These are phyloP conservation scores for Oscheius sp. DNA, from an alignment of 1,140 invertebrate species.

Conservation along the genomic window DNA sequence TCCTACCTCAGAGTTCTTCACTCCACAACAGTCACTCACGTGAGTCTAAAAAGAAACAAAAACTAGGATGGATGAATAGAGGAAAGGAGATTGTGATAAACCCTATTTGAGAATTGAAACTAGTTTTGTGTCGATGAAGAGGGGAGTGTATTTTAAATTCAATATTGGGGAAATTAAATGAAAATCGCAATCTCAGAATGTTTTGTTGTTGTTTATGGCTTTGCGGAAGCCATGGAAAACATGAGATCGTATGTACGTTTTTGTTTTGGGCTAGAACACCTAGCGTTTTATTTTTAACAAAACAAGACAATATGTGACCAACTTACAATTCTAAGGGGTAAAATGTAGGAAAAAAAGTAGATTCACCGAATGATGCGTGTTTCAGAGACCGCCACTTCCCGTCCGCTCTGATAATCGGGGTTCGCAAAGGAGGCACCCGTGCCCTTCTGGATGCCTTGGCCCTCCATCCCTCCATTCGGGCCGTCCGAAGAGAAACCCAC, in stretches of 20 bases:
- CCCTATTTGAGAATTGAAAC: background rate
- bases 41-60: background rate
- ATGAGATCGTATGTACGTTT: background rate
- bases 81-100: background rate
- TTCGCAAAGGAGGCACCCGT: slow-evolving; percentile 64
- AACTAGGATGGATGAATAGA: background rate
- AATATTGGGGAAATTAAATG: no score
- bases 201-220: background rate
- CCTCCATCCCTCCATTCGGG: slow-evolving; percentile 62
- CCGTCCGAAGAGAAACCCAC: slow-evolving; percentile 60
- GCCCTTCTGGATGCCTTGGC: slow-evolving; percentile 63
- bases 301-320: no score
- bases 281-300: background rate
- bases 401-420: slow-evolving; percentile 62
- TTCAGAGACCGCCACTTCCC: slow-evolving; percentile 27
- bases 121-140: background rate
- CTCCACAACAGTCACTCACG: background rate
- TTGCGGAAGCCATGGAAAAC: background rate
- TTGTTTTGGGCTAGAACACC: background rate
- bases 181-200: background rate
- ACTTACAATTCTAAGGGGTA: background rate
- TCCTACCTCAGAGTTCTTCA: background rate
- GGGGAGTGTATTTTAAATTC: no score
- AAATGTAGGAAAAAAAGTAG: background rate
- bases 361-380: background rate